Base-by-base conservation (phyloP, 2,113 vertebrate genomes). In the Heterotilapia buettikoferi region DNA sequence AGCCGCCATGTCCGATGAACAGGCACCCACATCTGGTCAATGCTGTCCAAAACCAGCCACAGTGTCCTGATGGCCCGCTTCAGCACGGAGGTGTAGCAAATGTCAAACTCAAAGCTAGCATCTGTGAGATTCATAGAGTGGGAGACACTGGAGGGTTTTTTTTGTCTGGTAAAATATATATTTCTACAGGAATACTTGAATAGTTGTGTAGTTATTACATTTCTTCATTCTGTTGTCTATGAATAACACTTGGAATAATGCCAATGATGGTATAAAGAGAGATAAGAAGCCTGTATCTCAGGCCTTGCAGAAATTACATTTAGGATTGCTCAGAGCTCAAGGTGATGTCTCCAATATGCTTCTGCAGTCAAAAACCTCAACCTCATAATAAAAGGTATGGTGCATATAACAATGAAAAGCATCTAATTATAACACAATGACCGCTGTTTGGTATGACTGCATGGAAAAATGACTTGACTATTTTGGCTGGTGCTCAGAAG, bases 1-100 rank as follows among this genome's bases (percentile, higher is more conserved):
- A 99, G 97, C 50, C 97, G 96, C 98, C 98, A 99, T 84, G 96
- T 97, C 7, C 98, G 96, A 7, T 97, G 94, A 59, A 99, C 98
- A 0, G 98, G 98, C 86, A 99, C 86, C 97, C 97, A 99, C 98
- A 99, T 98, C 96, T 99, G 98, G 93, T 99, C 98, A 0, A 97
- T 97, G 89, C 93, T 84, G 1, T 98, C 98, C 95, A 98, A 92
- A 88, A 98, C 98, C 92, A 96, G 92, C 98, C 98, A 99, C 85
- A 99, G 96, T 2, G 98, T 99, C 86, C 96, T 96, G 92, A 97
- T 97, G 80, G 98, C 98, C 21, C 98, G 94, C 95, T 98, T 98
- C 86, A 99, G 95, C 92, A 98, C 98, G 0, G 98, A 99, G 1
- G 98, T 99, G 96, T 97, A 97, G 95, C 98, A 98, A 54, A 98